Evolutionary conservation across 2,888 invertebrate species (phyloP).

Genomic region (Heteromurus nitidus): DNA sequence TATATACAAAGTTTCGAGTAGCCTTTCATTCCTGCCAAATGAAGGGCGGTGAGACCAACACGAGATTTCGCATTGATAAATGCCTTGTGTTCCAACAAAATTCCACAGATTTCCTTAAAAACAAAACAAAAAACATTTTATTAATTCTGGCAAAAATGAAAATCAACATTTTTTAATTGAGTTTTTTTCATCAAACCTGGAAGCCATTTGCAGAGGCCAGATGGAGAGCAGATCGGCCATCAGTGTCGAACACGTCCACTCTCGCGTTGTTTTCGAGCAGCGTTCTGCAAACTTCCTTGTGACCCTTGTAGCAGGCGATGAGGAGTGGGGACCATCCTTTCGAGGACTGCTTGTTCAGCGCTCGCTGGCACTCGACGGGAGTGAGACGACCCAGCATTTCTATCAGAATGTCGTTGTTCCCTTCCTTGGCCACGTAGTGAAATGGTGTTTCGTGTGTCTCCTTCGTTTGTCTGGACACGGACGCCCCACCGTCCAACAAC

Average conservation of each 20-base stretch:
- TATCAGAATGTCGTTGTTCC: slow-evolving; percentile 94
- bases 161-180: slow-evolving; percentile 72
- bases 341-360: slow-evolving; percentile 94
- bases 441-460: slow-evolving; percentile 83
- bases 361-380: slow-evolving; percentile 92
- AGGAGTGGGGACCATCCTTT: slow-evolving; percentile 98
- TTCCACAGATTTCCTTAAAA: slow-evolving; percentile 79
- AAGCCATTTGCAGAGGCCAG: slow-evolving; percentile 71
- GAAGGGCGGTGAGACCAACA: slow-evolving; percentile 78
- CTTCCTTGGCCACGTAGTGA: slow-evolving; percentile 97
- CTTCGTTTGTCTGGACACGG: slow-evolving; percentile 88
- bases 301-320: slow-evolving; percentile 96
- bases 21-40: slow-evolving; percentile 97
- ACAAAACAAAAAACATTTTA: background rate
- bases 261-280: slow-evolving; percentile 87
- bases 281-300: slow-evolving; percentile 90
- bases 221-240: slow-evolving; percentile 80
- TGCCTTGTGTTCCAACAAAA: slow-evolving; percentile 94
- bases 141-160: background rate
- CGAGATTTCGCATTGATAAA: slow-evolving; percentile 98
- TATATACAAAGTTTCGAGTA: slow-evolving; percentile 92
- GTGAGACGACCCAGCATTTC: slow-evolving; percentile 96
- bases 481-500: slow-evolving; percentile 85
- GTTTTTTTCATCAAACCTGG: too few relatives aligned
- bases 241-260: slow-evolving; percentile 90